These are phyloP conservation scores for Antigone vipio DNA, from an alignment of 2,113 vertebrate species.

Conservation along the genomic window DNA sequence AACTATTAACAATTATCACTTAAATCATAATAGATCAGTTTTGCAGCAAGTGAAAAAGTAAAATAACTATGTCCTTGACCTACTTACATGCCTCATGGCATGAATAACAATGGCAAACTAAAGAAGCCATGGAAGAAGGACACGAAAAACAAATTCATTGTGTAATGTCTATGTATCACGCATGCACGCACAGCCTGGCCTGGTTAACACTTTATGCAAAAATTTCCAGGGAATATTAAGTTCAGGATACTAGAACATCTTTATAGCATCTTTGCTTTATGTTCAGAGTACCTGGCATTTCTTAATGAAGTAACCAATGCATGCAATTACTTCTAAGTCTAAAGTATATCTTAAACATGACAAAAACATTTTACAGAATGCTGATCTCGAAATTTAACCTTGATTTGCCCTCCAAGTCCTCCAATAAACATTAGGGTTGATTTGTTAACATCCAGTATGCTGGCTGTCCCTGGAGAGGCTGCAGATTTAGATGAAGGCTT, in stretches of 20 bases:
- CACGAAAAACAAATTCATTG: not conserved
- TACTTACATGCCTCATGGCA: not conserved
- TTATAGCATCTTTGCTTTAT: not conserved
- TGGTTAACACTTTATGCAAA: not conserved
- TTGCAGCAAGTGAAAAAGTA: not conserved
- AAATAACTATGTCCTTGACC: not conserved
- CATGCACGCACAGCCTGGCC: not conserved
- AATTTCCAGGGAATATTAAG: not conserved
- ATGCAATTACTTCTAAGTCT: not conserved
- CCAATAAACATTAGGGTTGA: constrained; percentile 85
- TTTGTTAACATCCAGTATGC: constrained; percentile 82
- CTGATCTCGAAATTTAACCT: constrained; percentile 71
- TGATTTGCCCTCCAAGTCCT: constrained; percentile 82
- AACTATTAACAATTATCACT: not conserved
- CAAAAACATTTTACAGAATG: not conserved
- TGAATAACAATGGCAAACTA: not conserved
- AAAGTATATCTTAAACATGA: not conserved
- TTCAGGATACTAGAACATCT: not conserved
- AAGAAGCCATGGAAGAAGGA: not conserved
- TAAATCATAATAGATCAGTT: not conserved
- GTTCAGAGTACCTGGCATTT: not conserved
- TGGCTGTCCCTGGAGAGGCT: constrained; percentile 77
- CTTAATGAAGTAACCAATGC: not conserved
- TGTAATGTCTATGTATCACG: not conserved
- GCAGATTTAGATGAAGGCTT: constrained; percentile 70